Conservation (phyloP, 2,888 invertebrate species). For the Plagodis pulveraria region DNA sequence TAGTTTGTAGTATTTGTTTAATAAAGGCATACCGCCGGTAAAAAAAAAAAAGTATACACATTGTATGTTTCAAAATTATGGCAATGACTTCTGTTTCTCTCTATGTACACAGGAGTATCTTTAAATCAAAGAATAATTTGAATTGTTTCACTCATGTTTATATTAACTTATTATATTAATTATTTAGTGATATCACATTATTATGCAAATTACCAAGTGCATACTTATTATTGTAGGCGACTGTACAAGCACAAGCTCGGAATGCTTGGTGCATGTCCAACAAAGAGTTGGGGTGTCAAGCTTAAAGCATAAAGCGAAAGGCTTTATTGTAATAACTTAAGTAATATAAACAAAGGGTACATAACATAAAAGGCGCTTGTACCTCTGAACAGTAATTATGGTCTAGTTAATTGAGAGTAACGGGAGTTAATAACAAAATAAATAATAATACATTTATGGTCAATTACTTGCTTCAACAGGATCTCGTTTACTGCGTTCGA, state of each 20-base stretch:
- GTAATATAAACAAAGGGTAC: constrained; percentile 8
- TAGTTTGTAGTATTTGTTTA: too few relatives aligned
- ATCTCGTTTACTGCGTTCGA: background rate
- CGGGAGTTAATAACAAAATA: constrained; percentile 18
- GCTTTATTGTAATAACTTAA: constrained; percentile 8
- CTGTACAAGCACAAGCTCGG: constrained; percentile 11
- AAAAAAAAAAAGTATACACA: too few relatives aligned
- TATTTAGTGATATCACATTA: too few relatives aligned
- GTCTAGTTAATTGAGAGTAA: constrained; percentile 16
- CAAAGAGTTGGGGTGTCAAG: constrained; percentile 25
- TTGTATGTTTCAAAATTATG: too few relatives aligned
- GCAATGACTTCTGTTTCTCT: too few relatives aligned
- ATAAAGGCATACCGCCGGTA: too few relatives aligned
- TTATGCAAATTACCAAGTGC: too few relatives aligned
- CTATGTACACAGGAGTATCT: too few relatives aligned
- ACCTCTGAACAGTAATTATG: constrained; percentile 16
- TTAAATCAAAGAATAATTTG: too few relatives aligned
- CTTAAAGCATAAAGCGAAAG: constrained; percentile 27
- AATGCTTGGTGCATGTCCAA: constrained; percentile 13
- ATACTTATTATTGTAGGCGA: too few relatives aligned
- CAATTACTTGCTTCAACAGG: constrained; percentile 2
- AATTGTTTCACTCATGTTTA: too few relatives aligned
- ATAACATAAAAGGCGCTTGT: constrained; percentile 9
- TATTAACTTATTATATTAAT: too few relatives aligned
- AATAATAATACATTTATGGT: constrained; percentile 15